Base-by-base conservation (phyloP, 2,888 invertebrate species). In the Aspidiotus destructor region DNA sequence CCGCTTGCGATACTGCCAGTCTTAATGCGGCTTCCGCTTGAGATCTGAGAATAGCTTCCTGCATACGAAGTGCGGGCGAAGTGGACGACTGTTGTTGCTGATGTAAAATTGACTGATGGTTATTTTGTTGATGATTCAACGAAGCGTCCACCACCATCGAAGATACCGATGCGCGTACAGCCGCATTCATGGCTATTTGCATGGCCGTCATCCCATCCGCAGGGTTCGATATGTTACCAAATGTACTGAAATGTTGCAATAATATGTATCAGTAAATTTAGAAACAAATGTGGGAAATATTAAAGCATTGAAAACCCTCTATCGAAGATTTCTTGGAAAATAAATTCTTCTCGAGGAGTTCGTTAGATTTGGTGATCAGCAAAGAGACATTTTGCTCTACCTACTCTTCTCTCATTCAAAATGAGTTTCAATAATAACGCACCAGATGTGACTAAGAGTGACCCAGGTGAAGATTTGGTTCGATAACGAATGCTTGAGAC, bases 21-120 rank as follows among this genome's bases (percentile, higher is more conserved):
- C 92, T 82, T 52, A 92, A 80, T 8, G 88, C 87, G 8, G 88
- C 87, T 77, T 92, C 92, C 0, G 91, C 91, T 75, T 92, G 92
- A 73, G 89, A 88, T 75, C 92, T 82, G 28, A 92, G 79, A 64
- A 92, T 80, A 0, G 89, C 88, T 75, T 89, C 89, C 73, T 80
- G 80, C 80, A 88, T 75, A 41, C 75, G 71, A 52, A 75, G 72
- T 44, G 75, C 74, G 6, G 79, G 77, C 54, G 79, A 79, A 7
- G 72, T 71, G 41, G 71, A 70, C 40, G 72, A 71, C 69, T 78
- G 75, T 62, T 76, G 74, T 62, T 76, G 74, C 71, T 74, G 73
- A 68, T 75, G 75, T 69, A 74, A 72, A 40, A 73, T 72, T 11
- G 73, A 71, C 69, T 73, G 73, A 55, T 74, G 72, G n/a, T 71